phyloP scores from a whole-genome alignment of 2,113 vertebrate genomes.

The Brachypodius melanocephalos region DNA sequence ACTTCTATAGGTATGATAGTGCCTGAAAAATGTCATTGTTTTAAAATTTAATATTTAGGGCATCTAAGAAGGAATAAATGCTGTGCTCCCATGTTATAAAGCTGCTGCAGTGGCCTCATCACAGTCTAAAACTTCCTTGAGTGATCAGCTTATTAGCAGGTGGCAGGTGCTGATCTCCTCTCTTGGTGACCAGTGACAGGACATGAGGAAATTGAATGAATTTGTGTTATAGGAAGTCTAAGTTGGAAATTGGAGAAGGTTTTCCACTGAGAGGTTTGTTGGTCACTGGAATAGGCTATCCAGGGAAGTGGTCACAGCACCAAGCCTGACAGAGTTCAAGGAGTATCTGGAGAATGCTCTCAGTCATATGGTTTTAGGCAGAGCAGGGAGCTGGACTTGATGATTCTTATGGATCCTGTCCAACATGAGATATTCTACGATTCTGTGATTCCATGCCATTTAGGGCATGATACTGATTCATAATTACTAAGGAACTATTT shows the following conservation, averaged over 20 bases:
- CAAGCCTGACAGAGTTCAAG: background rate
- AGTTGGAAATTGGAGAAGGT: background rate
- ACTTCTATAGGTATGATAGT: background rate
- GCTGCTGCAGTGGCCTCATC: background rate
- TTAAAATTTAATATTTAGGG: background rate
- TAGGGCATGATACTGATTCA: background rate
- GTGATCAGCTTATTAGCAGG: rapidly evolving
- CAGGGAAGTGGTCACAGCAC: rapidly evolving
- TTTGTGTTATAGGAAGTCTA: background rate
- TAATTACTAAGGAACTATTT: background rate
- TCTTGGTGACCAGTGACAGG: background rate
- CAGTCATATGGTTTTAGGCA: background rate
- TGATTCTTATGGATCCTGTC: background rate
- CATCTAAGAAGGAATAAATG: background rate
- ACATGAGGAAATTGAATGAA: background rate
- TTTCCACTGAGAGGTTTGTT: background rate
- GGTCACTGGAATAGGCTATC: background rate
- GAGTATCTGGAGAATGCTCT: background rate
- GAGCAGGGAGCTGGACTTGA: background rate
- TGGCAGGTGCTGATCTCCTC: background rate
- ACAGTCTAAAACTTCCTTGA: background rate
- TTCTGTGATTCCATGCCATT: background rate
- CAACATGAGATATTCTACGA: background rate
- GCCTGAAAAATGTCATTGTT: background rate
- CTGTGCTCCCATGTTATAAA: background rate